Conservation (phyloP, 2,888 invertebrate species). For the Formica aserva region DNA sequence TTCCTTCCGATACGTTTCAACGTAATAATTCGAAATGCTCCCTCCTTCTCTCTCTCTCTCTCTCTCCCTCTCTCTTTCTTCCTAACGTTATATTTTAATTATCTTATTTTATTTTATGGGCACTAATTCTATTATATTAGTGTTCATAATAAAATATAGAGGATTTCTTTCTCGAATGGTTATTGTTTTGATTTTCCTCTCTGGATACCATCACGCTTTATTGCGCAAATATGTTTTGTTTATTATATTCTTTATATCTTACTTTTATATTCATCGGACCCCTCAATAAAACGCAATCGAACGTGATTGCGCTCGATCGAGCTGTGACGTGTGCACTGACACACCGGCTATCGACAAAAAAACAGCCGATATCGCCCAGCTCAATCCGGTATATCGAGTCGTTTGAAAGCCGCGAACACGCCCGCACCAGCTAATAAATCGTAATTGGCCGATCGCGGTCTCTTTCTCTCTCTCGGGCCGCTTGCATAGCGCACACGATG, state of each 20-base stretch:
- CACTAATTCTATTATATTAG: neutral
- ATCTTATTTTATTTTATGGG: neutral
- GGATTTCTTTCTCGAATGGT: neutral
- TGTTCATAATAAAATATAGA: neutral
- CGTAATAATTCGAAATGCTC: neutral
- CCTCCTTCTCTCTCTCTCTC: neutral
- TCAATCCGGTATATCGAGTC: constrained; percentile 66
- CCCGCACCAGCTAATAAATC: constrained; percentile 81
- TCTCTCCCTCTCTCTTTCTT: neutral
- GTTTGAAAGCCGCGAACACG: constrained; percentile 71
- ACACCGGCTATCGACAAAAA: constrained; percentile 28
- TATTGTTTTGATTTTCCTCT: neutral
- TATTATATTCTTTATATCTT: neutral
- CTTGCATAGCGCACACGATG: constrained; percentile 70
- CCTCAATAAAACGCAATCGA: neutral
- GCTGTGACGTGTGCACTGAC: constrained; percentile 28
- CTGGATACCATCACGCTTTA: neutral
- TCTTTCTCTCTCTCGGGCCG: neutral
- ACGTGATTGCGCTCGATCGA: constrained; percentile 23
- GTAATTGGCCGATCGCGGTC: constrained; percentile 72
- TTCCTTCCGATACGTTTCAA: neutral
- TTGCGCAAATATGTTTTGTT: neutral
- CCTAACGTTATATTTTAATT: constrained; percentile 1
- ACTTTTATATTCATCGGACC: neutral
- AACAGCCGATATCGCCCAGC: constrained; percentile 60